Percentiles rank a stretch among this genome's conserved stretches.
These are phyloP conservation scores for Rhinophrynus dorsalis DNA, from an alignment of 2,797 vertebrate species.

Conservation along the genomic window DNA sequence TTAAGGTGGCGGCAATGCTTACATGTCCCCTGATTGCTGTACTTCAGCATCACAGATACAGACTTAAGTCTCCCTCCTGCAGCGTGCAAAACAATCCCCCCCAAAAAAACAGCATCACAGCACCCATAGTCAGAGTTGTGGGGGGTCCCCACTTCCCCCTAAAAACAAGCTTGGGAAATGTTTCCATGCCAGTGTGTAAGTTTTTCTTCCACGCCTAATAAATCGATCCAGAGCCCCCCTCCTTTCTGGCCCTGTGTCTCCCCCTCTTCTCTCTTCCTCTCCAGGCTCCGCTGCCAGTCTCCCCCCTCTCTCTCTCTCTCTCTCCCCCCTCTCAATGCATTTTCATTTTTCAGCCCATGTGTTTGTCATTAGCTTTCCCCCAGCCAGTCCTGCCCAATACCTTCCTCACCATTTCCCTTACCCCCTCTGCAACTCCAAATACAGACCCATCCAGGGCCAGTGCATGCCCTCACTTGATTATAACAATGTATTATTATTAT, in stretches of 20 bases:
- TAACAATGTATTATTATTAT: too few relatives aligned
- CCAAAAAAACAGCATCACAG: too few relatives aligned
- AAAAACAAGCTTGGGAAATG: too few relatives aligned
- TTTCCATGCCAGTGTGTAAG: constrained; percentile 5
- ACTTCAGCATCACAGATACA: too few relatives aligned
- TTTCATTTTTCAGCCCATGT: constrained; percentile 44
- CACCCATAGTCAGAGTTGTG: too few relatives aligned
- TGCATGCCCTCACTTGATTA: too few relatives aligned
- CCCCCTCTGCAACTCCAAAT: constrained; percentile 44
- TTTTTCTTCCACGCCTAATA: constrained; percentile 30
- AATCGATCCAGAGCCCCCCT: constrained; percentile 34
- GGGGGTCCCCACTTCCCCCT: too few relatives aligned
- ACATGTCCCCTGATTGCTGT: too few relatives aligned
- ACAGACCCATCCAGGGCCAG: too few relatives aligned
- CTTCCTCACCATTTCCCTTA: constrained; percentile 30
- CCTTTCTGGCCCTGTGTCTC: constrained; percentile 18
- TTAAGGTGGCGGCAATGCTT: too few relatives aligned
- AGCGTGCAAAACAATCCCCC: too few relatives aligned
- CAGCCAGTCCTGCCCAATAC: constrained; percentile 42
- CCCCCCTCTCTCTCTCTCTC: constrained; percentile 5
- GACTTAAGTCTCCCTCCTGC: too few relatives aligned
- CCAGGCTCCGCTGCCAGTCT: constrained; percentile 29
- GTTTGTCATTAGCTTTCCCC: constrained; percentile 44
- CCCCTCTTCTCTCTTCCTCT: constrained; percentile 4
- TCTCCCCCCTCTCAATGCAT: constrained; percentile 27